Percentiles rank a stretch among this genome's conserved stretches.
These are phyloP conservation scores for Apus apus DNA, from an alignment of 2,113 vertebrate genomes.

Conservation along the genomic window DNA sequence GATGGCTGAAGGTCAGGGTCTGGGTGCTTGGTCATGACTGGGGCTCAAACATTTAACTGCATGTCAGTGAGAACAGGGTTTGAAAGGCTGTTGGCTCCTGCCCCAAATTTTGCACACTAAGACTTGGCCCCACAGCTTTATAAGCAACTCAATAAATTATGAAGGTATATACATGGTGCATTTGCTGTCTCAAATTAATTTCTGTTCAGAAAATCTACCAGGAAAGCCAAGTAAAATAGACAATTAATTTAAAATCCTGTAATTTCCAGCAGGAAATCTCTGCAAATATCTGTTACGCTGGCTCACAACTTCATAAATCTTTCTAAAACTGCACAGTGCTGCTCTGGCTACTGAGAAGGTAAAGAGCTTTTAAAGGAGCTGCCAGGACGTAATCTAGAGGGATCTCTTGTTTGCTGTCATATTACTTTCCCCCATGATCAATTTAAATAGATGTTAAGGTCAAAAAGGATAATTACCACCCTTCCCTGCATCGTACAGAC, in stretches of 20 bases:
- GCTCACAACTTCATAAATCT: background rate
- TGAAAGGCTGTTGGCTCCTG: background rate
- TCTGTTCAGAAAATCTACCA: background rate
- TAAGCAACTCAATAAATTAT: background rate
- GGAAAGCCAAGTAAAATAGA: background rate
- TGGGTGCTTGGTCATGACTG: background rate
- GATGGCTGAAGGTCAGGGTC: background rate
- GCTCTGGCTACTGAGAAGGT: background rate
- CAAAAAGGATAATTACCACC: background rate
- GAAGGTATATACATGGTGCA: background rate
- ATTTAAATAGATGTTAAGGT: background rate
- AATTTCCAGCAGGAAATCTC: background rate
- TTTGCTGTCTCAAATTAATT: background rate
- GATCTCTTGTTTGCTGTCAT: background rate
- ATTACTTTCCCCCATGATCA: background rate
- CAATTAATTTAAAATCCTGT: background rate
- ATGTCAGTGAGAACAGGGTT: fast-evolving
- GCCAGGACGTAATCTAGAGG: background rate
- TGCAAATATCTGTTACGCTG: background rate
- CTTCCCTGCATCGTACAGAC: fast-evolving
- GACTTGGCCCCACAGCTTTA: background rate
- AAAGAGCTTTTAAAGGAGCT: background rate
- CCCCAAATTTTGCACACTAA: background rate
- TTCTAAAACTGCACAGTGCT: fast-evolving
- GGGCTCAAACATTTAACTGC: background rate